A percentile compares a stretch with the other conserved stretches of the same genome.
phyloP scores from a whole-genome alignment of 2,888 invertebrate genomes.

The Barypeithes pellucidus region DNA sequence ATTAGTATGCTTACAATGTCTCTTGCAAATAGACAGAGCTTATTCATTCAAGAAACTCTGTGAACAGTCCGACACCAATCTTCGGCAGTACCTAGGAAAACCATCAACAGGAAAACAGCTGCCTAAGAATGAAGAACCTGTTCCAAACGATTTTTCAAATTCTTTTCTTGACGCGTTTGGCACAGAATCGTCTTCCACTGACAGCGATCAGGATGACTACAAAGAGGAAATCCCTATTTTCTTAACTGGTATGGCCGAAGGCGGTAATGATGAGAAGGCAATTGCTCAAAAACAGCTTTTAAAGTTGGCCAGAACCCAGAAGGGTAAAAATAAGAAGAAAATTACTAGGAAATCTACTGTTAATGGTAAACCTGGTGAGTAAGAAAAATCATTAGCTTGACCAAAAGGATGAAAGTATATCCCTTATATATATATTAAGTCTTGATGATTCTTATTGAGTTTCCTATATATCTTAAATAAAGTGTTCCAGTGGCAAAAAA shows the following conservation, averaged over 20 bases:
- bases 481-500: too few relatives aligned
- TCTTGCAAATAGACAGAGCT: slow-evolving; percentile 70
- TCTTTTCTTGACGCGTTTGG: slow-evolving; percentile 34
- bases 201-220: slow-evolving; percentile 63
- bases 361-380: slow-evolving; percentile 30
- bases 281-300: slow-evolving; percentile 69
- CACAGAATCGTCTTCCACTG: slow-evolving; percentile 41
- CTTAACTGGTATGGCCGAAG: not conserved
- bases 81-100: slow-evolving; percentile 69
- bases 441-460: too few relatives aligned
- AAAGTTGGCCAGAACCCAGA: slow-evolving; percentile 67
- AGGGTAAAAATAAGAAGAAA: slow-evolving; percentile 65
- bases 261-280: slow-evolving; percentile 65
- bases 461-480: too few relatives aligned
- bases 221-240: slow-evolving; percentile 64
- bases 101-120: slow-evolving; percentile 62
- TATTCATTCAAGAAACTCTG: slow-evolving; percentile 72
- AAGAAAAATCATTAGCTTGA: not conserved
- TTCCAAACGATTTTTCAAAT: slow-evolving; percentile 34
- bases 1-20: slow-evolving; percentile 71
- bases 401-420: too few relatives aligned
- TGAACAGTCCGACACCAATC: slow-evolving; percentile 70
- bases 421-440: too few relatives aligned
- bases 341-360: slow-evolving; percentile 26
- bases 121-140: slow-evolving; percentile 13